Base-by-base conservation (phyloP, 2,113 vertebrate species). In the Cryptotis parvus region DNA sequence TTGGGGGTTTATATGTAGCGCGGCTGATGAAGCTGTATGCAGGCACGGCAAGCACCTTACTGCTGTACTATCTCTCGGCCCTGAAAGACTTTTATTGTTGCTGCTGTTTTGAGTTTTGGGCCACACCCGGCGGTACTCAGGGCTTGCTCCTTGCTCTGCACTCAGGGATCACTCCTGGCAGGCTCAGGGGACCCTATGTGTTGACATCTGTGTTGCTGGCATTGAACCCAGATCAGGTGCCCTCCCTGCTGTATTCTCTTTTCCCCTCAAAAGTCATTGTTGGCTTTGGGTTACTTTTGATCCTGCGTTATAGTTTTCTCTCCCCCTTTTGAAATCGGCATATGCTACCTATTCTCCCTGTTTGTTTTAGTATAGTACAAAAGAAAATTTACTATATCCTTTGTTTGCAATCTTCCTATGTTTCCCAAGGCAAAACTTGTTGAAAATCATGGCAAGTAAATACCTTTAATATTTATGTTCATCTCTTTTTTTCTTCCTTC, bases 341-440 rank as follows among this genome's bases (percentile, higher is more conserved):
- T 81, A 39, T 61, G 9, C 14, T 65, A 1, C 24, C 15, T 76
- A 31, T 11, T 68, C 9, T 73, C 2, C 22, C 18, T 55, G 33
- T 29, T 11, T 92, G 26, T 58, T 12, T 65, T 27, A 72, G 26
- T 69, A 55, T 15, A 55, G 52, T 55, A 66, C 55, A 77, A 87
- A 77, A 91, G 52, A 93, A 92, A 83, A n/a, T 55, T 26, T 14
- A 65, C 24, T 73, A 9, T 84, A 14, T 65, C 4, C n/a, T 63
- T 84, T 55, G 18, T 29, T 15, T 74, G 14, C 69, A 2, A 7
- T 69, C 14, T 18, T 78, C 77, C 39, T 84, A 24, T 6, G 78
- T 83, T 91, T 89, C 69, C 83, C 70, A 29, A 22, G 45, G 87
- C 43, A 69, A 75, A 93, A 84, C n/a, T 84, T 84, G 27, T 93